Percentiles rank a stretch among this genome's conserved stretches.
phyloP scores from a whole-genome alignment of 2,113 vertebrate genomes.

The Salvelinus alpinus region DNA sequence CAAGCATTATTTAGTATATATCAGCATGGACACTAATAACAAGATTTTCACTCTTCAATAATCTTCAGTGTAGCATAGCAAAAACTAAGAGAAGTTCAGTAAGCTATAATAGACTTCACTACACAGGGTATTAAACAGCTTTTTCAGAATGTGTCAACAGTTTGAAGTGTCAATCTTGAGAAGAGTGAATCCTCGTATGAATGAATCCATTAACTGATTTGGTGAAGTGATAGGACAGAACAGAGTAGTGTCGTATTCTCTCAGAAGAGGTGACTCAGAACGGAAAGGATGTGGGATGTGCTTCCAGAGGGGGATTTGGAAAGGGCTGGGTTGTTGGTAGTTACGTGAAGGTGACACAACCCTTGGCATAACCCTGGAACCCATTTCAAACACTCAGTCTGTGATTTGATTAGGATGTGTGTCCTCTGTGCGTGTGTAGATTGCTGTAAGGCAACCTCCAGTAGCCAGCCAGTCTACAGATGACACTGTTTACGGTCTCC shows the following conservation, averaged over 20 bases:
- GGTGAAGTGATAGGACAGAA: background rate
- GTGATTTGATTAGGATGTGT: background rate
- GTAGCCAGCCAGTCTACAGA: too few relatives aligned
- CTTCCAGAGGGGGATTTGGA: too few relatives aligned
- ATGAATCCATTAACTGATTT: background rate
- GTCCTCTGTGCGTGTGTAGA: background rate
- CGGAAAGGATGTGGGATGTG: too few relatives aligned
- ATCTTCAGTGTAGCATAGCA: too few relatives aligned
- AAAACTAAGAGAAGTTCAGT: too few relatives aligned
- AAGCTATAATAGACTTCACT: background rate
- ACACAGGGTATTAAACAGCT: background rate
- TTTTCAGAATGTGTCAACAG: background rate
- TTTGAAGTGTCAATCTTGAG: background rate
- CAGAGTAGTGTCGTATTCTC: background rate
- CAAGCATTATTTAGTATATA: too few relatives aligned
- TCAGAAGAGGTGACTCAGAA: too few relatives aligned
- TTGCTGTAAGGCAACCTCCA: background rate
- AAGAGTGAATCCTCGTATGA: background rate
- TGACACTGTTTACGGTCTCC: too few relatives aligned
- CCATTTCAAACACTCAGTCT: background rate
- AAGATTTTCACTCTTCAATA: too few relatives aligned
- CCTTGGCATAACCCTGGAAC: background rate
- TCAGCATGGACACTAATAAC: too few relatives aligned
- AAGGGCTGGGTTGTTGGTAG: too few relatives aligned
- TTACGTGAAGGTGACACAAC: background rate